A percentile compares a stretch with the other conserved stretches of the same genome.
phyloP scores from a whole-genome alignment of 2,888 invertebrate genomes.

The Fabriciana adippe region DNA sequence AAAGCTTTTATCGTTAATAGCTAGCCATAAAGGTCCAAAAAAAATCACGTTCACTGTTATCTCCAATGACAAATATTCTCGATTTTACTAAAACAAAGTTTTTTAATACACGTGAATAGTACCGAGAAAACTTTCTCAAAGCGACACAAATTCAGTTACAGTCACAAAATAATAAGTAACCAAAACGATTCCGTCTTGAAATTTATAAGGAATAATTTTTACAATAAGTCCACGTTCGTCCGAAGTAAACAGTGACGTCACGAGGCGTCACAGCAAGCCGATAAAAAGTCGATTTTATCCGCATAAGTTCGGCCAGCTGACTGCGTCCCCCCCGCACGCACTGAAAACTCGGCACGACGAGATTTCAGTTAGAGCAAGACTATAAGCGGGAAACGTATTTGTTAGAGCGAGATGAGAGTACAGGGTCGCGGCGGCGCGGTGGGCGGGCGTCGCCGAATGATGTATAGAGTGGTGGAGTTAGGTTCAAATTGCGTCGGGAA shows the following conservation, averaged over 20 bases:
- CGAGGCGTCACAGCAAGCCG: conserved; percentile 77
- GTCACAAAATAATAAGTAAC: neutral
- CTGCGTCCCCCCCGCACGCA: conserved; percentile 69
- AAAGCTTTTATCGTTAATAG: conserved; percentile 21
- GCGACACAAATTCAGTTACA: neutral
- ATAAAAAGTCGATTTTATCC: conserved; percentile 82
- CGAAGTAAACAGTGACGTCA: conserved; percentile 82
- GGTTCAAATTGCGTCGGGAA: conserved; percentile 89
- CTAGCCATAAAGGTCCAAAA: neutral
- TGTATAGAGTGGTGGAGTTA: conserved; percentile 89
- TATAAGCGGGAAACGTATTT: conserved; percentile 33
- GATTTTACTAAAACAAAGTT: neutral
- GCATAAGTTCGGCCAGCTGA: conserved; percentile 82
- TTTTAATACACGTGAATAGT: neutral
- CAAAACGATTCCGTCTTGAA: neutral
- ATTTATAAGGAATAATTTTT: conserved; percentile 11
- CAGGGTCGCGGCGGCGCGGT: conserved; percentile 67
- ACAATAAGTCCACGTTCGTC: conserved; percentile 43
- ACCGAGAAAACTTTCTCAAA: neutral
- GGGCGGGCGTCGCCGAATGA: conserved; percentile 83
- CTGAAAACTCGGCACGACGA: conserved; percentile 71
- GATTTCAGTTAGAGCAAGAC: conserved; percentile 69
- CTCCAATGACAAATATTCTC: neutral
- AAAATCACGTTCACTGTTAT: conserved; percentile 5
- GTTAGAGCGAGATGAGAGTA: conserved; percentile 57